phyloP scores from a whole-genome alignment of 1,140 invertebrate species.

The Penaeus indicus region DNA sequence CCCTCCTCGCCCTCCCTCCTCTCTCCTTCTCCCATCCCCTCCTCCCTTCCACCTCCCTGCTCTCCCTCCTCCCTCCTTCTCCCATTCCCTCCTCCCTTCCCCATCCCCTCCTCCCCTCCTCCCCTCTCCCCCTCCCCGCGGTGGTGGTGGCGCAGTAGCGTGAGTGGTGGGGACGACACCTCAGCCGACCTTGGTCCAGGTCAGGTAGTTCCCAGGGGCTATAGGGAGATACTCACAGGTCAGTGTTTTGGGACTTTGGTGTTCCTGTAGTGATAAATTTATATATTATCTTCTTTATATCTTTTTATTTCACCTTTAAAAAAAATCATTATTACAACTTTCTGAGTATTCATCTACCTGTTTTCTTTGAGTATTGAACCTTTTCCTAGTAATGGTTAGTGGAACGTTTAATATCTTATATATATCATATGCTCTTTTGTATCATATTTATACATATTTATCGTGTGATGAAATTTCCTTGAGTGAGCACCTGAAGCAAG shows the following conservation, averaged over 20 bases:
- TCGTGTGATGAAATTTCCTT: no score
- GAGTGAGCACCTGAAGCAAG: no score
- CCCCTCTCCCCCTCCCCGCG: no score
- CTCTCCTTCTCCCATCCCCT: background rate
- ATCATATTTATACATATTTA: no score
- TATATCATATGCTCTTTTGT: no score
- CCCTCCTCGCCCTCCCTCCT: background rate
- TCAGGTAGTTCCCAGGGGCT: conserved; percentile 56
- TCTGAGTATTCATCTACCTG: background rate
- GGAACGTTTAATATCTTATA: no score
- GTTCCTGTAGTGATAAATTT: background rate
- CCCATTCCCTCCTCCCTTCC: conserved; percentile 2
- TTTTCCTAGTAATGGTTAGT: no score
- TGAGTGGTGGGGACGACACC: conserved; percentile 31
- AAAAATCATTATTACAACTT: background rate
- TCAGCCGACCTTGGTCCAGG: conserved; percentile 43
- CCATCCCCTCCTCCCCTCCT: background rate
- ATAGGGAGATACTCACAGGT: conserved; percentile 59
- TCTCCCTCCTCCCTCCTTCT: background rate
- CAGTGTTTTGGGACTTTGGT: conserved; percentile 23
- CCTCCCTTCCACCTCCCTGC: background rate
- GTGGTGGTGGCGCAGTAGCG: background rate
- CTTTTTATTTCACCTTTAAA: background rate
- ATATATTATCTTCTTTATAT: background rate
- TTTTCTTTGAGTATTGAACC: no score